A percentile compares a stretch with the other conserved stretches of the same genome.
These are phyloP conservation scores for Spilogale gracilis DNA, from an alignment of 2,113 vertebrate genomes.

Conservation along the genomic window DNA sequence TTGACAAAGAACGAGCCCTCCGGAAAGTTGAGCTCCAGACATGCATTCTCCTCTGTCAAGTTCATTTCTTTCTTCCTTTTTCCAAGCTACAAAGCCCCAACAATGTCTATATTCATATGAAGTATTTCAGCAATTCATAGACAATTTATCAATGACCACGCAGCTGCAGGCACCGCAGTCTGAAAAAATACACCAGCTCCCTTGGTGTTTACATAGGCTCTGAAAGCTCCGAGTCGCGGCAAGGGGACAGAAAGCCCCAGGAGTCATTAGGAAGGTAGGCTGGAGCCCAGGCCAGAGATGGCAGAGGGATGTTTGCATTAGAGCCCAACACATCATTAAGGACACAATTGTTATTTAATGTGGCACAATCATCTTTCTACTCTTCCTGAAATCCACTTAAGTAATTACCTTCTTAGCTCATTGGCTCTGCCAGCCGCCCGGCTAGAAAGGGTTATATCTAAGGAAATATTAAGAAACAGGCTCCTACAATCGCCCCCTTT, in stretches of 20 bases:
- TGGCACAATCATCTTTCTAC: constrained; percentile 93
- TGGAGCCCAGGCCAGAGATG: constrained; percentile 83
- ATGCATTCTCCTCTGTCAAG: neutral
- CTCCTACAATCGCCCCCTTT: constrained; percentile 75
- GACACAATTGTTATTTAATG: constrained; percentile 95
- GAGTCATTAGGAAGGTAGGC: constrained; percentile 91
- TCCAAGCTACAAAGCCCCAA: constrained; percentile 47
- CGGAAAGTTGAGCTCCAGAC: neutral
- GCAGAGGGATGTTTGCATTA: constrained; percentile 91
- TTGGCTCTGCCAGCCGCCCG: constrained; percentile 89
- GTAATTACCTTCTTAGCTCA: constrained; percentile 94
- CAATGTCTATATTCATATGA: constrained; percentile 81
- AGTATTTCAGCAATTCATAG: constrained; percentile 84
- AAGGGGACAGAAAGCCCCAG: constrained; percentile 84
- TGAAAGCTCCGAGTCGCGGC: constrained; percentile 81
- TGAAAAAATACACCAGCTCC: constrained; percentile 74
- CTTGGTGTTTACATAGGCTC: constrained; percentile 84
- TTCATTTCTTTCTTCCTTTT: constrained; percentile 14
- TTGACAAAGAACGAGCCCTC: neutral
- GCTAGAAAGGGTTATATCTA: constrained; percentile 86
- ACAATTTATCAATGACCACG: constrained; percentile 88
- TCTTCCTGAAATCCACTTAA: constrained; percentile 92
- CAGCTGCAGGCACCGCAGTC: constrained; percentile 84
- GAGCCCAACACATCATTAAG: constrained; percentile 93
- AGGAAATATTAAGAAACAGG: constrained; percentile 82